These are phyloP conservation scores for Papilio helenus DNA, from an alignment of 1,140 invertebrate genomes.

Conservation along the genomic window DNA sequence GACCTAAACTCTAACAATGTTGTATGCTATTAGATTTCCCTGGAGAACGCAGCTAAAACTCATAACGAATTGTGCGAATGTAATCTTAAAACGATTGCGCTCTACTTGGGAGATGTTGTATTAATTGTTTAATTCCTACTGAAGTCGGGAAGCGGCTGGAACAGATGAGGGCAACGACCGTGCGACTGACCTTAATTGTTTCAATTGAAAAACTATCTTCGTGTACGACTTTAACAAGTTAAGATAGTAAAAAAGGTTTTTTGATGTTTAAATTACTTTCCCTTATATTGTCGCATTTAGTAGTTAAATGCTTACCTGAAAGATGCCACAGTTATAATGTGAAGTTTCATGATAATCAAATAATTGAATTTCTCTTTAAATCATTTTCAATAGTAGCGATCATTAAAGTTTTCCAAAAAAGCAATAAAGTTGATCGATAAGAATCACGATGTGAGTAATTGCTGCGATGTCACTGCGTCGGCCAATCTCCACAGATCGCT, in stretches of 20 bases:
- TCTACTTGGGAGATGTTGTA: constrained; percentile 21
- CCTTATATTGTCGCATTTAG: not conserved
- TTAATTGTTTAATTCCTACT: constrained; percentile 40
- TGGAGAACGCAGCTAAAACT: not conserved
- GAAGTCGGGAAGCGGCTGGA: constrained; percentile 42
- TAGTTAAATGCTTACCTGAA: no score
- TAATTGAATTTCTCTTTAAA: not conserved
- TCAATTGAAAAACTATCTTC: constrained; percentile 74
- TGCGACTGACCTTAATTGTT: constrained; percentile 77
- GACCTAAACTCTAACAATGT: not conserved
- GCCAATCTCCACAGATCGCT: constrained; percentile 76
- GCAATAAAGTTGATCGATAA: constrained; percentile 71
- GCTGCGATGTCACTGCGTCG: constrained; percentile 67
- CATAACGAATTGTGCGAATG: constrained; percentile 28
- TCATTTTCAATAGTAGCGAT: not conserved
- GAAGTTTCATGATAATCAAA: not conserved
- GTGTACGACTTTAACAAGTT: not conserved
- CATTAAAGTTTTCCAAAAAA: constrained; percentile 48
- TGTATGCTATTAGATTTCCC: not conserved
- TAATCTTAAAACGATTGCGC: not conserved
- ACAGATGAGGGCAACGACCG: constrained; percentile 43
- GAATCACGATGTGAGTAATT: constrained; percentile 76
- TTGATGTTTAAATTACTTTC: not conserved
- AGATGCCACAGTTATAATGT: no score
- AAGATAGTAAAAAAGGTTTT: not conserved